These are phyloP conservation scores for Drosophila ironensis DNA, from an alignment of 1,140 invertebrate species.

Conservation along the genomic window DNA sequence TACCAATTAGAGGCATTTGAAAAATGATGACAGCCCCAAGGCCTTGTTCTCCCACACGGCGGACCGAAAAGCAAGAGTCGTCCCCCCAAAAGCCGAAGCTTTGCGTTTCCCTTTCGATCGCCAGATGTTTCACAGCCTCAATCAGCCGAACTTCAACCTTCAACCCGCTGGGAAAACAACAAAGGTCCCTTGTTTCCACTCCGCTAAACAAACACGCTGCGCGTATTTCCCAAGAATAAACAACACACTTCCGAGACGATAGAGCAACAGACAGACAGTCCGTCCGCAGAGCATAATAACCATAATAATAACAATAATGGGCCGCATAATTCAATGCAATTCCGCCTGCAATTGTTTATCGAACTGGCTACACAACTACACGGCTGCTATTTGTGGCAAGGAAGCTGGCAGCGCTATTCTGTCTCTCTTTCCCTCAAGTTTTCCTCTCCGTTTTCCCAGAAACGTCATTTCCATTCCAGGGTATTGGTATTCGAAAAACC, in stretches of 20 bases:
- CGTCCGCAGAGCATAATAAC: conserved; percentile 22
- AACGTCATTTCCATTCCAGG: too few species aligned
- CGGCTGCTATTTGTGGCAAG: too few species aligned
- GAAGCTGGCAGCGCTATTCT: too few species aligned
- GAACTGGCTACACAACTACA: too few species aligned
- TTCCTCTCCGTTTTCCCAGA: too few species aligned
- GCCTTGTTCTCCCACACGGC: neutral
- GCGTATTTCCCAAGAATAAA: conserved; percentile 62
- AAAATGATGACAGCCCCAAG: conserved; percentile 20
- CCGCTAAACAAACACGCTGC: conserved; percentile 50
- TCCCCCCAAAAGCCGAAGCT: too few species aligned
- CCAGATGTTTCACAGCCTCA: conserved; percentile 32
- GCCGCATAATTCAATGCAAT: conserved; percentile 65
- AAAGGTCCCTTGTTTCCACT: conserved; percentile 20
- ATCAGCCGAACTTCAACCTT: conserved; percentile 16
- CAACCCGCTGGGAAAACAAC: conserved; percentile 13
- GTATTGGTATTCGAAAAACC: too few species aligned
- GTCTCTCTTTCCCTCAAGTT: too few species aligned
- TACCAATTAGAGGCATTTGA: conserved; percentile 44
- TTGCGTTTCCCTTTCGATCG: conserved; percentile 19
- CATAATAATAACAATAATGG: conserved; percentile 60
- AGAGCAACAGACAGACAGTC: neutral
- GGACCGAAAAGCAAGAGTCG: neutral
- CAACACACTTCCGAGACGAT: conserved; percentile 25
- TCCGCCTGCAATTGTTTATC: conserved; percentile 66